These are phyloP conservation scores for Gryon sp. DNA, from an alignment of 1,140 invertebrate species.

Conservation along the genomic window DNA sequence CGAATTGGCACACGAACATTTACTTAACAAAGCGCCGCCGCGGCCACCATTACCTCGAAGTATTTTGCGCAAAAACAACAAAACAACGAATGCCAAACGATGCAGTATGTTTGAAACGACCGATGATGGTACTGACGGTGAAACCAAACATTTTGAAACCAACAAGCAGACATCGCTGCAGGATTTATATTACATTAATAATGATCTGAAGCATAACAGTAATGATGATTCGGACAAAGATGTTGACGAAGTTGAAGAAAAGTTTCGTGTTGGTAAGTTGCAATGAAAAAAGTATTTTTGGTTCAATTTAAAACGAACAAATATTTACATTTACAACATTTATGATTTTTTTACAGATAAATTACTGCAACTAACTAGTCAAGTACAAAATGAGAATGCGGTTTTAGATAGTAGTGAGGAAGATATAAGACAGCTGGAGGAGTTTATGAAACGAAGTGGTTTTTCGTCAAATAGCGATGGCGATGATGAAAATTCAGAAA, in stretches of 20 bases:
- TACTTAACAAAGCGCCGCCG: conserved; percentile 81
- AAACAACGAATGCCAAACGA: conserved; percentile 82
- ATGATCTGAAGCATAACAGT: conserved; percentile 75
- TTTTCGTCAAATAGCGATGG: conserved; percentile 85
- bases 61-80: conserved; percentile 85
- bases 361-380: conserved; percentile 65
- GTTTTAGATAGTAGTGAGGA: conserved; percentile 81
- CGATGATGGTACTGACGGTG: conserved; percentile 80
- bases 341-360: conserved; percentile 64
- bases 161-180: conserved; percentile 86
- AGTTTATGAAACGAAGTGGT: conserved; percentile 86
- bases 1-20: conserved; percentile 73
- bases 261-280: conserved; percentile 67
- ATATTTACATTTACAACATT: too few species aligned
- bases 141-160: conserved; percentile 80
- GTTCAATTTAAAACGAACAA: too few species aligned
- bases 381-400: conserved; percentile 65
- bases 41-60: conserved; percentile 86
- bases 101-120: conserved; percentile 91
- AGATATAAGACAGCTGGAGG: conserved; percentile 84
- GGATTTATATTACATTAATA: conserved; percentile 85
- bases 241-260: conserved; percentile 76
- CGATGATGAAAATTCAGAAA: conserved; percentile 83
- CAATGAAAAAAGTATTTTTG: too few species aligned
- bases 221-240: conserved; percentile 77